Base-by-base conservation (phyloP, 2,888 invertebrate species). In the Drosophila nr. fundita region DNA sequence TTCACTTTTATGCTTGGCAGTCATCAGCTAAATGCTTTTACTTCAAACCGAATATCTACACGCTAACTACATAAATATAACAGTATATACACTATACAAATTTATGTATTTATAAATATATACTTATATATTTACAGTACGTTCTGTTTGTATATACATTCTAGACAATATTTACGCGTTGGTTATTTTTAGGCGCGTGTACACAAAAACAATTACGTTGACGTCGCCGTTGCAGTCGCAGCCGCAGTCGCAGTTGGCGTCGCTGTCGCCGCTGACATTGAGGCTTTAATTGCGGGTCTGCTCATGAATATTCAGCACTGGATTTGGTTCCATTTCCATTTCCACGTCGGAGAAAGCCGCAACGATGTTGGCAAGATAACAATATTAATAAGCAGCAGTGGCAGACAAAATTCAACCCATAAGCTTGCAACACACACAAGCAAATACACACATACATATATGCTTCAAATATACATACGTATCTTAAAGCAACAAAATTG, bases 1-100 rank as follows among this genome's bases (percentile, higher is more conserved):
- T 86, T 83, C 84, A 87, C 87, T 83, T 85, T 87, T 83, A 83
- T 89, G 89, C 82, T 78, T 71, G 8, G 80, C 76, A 89, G 89
- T 88, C 84, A 78, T 86, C 83, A 76, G 89, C 78, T 75, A 86
- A 86, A 88, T 88, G 84, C 72, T 80, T 74, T 78, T 66, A 63
- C 74, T 55, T 60, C 62, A 32, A 64, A 29, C 38, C 68, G 53
- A 60, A 70, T 79, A 57, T 38, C 24, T 38, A 54, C 53, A 55
- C 49, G 45, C 42, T 52, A 29, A 27, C 54, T 58, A 49, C 63
- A 42, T 55, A 34, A 4, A 62, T 34, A 48, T 65, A 18, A 8
- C 45, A 2, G 15, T 45, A 45, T 42, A n/a, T 30, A 49, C n/a
- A 13, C 58, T 42, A 40, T 53, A 34, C 29, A 45, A n/a, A 18